Evolutionary conservation across 2,113 vertebrate species (phyloP).

Genomic region (Dromas ardeola): DNA sequence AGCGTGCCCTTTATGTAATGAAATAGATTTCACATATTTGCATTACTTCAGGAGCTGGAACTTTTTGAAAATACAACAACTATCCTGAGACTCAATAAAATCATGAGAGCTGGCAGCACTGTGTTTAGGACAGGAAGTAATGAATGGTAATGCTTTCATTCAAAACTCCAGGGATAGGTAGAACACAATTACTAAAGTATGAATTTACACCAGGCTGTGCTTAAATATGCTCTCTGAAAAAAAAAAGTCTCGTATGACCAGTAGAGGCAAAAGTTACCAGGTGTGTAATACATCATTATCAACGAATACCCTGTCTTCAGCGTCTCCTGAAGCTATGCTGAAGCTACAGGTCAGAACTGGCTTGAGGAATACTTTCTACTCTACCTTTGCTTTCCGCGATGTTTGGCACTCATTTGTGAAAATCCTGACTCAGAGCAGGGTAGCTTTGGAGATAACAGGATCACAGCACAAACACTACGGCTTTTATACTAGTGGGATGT

Average conservation of each 20-base stretch:
- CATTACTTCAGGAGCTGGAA: constrained; percentile 38
- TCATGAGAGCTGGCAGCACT: background rate
- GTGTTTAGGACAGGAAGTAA: constrained; percentile 26
- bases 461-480: background rate
- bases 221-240: background rate
- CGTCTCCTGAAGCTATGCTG: background rate
- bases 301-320: background rate
- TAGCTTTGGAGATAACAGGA: background rate
- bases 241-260: background rate
- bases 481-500: background rate
- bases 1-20: background rate
- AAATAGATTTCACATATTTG: constrained; percentile 6
- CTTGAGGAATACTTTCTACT: background rate
- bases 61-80: constrained; percentile 26
- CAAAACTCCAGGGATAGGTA: background rate
- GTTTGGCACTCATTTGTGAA: background rate
- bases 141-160: constrained; percentile 8
- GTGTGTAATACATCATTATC: background rate
- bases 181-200: background rate
- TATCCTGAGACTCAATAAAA: constrained; percentile 37
- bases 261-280: background rate
- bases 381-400: background rate
- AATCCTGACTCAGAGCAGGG: background rate
- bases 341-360: constrained; percentile 6
- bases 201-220: background rate